These are phyloP conservation scores for Drosophila greeni DNA, from an alignment of 2,888 invertebrate species.

Conservation along the genomic window DNA sequence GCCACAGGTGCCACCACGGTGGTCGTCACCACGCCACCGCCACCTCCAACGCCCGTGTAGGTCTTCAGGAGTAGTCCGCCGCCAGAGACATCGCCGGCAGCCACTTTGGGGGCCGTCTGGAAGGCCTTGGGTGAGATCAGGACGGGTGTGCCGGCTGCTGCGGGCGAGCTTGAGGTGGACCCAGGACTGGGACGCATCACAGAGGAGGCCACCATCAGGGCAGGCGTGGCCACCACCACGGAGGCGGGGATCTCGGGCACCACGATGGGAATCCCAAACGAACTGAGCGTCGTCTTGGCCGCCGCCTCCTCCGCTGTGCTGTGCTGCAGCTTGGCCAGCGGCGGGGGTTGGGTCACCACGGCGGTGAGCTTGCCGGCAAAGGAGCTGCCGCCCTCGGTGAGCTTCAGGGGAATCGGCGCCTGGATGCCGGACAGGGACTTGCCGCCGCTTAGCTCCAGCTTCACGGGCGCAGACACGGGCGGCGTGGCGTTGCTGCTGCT, in stretches of 20 bases:
- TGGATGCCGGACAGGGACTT: conserved; percentile 49
- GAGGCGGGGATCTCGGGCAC: conserved; percentile 74
- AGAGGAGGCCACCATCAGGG: conserved; percentile 41
- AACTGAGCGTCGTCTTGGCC: not conserved
- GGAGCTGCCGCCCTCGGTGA: conserved; percentile 34
- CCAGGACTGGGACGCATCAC: conserved; percentile 55
- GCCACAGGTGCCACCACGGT: conserved; percentile 28
- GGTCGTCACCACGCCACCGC: not conserved
- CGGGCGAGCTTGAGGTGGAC: conserved; percentile 19
- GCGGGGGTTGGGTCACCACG: conserved; percentile 26
- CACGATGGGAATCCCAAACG: conserved; percentile 66
- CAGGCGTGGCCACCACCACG: conserved; percentile 63
- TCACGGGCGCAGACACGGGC: conserved; percentile 43
- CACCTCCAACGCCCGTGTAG: conserved; percentile 13
- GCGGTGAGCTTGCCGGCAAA: conserved; percentile 24
- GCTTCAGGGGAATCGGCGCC: conserved; percentile 65
- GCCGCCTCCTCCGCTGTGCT: not conserved
- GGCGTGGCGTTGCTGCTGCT: conserved; percentile 38
- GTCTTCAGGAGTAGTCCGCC: conserved; percentile 27
- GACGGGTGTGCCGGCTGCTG: conserved; percentile 3
- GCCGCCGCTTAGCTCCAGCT: conserved; percentile 47
- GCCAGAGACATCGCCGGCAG: not conserved
- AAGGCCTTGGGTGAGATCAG: conserved; percentile 24
- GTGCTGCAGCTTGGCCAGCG: conserved; percentile 27
- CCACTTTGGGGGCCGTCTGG: conserved; percentile 7